Percentiles rank a stretch among this genome's conserved stretches.
phyloP scores from a whole-genome alignment of 2,797 vertebrate genomes.

The Gallirallus australis region DNA sequence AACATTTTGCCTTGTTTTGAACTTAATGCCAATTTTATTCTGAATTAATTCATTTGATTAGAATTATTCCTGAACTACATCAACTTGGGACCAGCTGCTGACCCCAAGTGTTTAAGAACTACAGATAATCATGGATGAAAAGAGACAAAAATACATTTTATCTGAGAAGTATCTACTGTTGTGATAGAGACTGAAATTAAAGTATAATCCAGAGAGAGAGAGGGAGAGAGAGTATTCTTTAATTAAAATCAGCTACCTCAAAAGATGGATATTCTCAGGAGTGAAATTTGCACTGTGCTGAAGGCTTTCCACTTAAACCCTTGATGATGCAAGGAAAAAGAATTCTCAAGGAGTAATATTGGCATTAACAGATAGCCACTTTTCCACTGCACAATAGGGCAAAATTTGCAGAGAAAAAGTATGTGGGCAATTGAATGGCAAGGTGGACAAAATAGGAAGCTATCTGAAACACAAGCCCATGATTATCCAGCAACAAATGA shows the following conservation, averaged over 20 bases:
- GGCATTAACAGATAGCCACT: conserved; percentile 31
- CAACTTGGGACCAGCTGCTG: conserved; percentile 52
- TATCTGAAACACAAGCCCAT: not conserved
- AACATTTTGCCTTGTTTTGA: conserved; percentile 50
- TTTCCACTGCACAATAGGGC: not conserved
- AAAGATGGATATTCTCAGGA: conserved; percentile 70
- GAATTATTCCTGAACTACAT: conserved; percentile 57
- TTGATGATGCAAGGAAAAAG: conserved; percentile 52
- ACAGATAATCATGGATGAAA: conserved; percentile 63
- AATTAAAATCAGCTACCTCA: conserved; percentile 73
- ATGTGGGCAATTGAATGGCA: not conserved
- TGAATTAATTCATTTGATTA: conserved; percentile 62
- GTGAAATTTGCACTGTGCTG: conserved; percentile 66
- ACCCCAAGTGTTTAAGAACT: conserved; percentile 68
- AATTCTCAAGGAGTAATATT: conserved; percentile 33
- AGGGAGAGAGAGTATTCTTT: conserved; percentile 42
- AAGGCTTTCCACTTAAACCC: conserved; percentile 66
- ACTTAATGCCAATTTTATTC: conserved; percentile 35
- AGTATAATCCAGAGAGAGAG: conserved; percentile 64
- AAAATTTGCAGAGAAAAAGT: not conserved
- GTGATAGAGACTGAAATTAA: conserved; percentile 70
- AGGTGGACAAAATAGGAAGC: conserved; percentile 15
- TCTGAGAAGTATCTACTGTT: conserved; percentile 67
- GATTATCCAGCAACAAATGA: conserved; percentile 30
- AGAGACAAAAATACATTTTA: conserved; percentile 67